A percentile compares a stretch with the other conserved stretches of the same genome.
Evolutionary conservation across 1,140 invertebrate species (phyloP).

Genomic region (Cotesia glomerata): DNA sequence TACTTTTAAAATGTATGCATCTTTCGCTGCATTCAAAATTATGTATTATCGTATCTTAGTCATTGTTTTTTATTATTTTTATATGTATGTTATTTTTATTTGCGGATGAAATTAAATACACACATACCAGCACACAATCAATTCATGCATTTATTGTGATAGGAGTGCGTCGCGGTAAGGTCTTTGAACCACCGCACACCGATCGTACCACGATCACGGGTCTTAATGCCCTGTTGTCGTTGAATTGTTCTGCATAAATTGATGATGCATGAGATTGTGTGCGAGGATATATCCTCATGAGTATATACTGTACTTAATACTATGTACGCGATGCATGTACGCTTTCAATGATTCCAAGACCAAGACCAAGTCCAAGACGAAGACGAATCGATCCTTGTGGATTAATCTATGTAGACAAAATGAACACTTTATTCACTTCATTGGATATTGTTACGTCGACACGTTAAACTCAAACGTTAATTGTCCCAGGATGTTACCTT

Average conservation of each 20-base stretch:
- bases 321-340: too few relatives aligned
- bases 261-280: constrained; percentile 54
- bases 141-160: constrained; percentile 4
- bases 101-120: too few relatives aligned
- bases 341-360: too few relatives aligned
- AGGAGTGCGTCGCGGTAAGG: constrained; percentile 11
- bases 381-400: constrained; percentile 50
- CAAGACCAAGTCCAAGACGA: constrained; percentile 28
- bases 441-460: background rate
- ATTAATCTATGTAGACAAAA: background rate
- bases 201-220: constrained; percentile 21
- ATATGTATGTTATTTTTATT: too few relatives aligned
- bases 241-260: constrained; percentile 65
- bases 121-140: background rate
- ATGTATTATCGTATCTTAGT: background rate
- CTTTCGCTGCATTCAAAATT: constrained; percentile 10
- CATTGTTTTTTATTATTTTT: too few relatives aligned
- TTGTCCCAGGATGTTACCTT: background rate
- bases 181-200: constrained; percentile 34
- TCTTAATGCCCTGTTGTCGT: constrained; percentile 59
- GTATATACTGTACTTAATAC: constrained; percentile 35
- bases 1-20: too few relatives aligned
- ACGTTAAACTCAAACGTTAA: constrained; percentile 5
- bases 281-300: constrained; percentile 16
- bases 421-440: background rate